These are phyloP conservation scores for Gracilinanus agilis DNA, from an alignment of 2,113 vertebrate genomes.

Conservation along the genomic window DNA sequence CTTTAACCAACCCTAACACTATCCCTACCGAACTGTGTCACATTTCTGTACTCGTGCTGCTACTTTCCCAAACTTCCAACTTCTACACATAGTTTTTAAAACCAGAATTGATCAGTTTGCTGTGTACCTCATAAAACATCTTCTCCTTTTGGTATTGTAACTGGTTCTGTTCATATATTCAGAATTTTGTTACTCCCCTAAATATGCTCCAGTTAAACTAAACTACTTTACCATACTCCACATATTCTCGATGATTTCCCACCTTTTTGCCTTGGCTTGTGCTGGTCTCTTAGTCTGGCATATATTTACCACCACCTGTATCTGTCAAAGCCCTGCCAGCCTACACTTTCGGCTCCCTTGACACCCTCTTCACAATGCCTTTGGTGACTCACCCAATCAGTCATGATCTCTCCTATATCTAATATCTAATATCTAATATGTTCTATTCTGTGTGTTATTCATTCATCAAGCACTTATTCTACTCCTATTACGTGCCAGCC, in stretches of 20 bases:
- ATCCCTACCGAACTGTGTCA: neutral
- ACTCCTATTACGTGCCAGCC: neutral
- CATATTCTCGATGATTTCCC: neutral
- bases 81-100: neutral
- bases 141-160: neutral
- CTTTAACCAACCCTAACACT: neutral
- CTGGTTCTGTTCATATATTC: neutral
- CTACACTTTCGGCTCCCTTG: neutral
- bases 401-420: neutral
- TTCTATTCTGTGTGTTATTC: neutral
- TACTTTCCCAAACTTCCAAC: neutral
- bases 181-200: neutral
- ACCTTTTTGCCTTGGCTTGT: neutral
- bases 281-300: neutral
- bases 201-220: neutral
- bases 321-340: neutral
- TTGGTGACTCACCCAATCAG: neutral
- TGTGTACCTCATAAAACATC: neutral
- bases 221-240: neutral
- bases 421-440: no score
- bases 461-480: neutral
- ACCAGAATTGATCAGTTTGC: neutral
- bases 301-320: neutral
- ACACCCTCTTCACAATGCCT: neutral
- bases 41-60: neutral